Conservation (phyloP, 1,140 invertebrate genomes). For the Drosophila nannoptera region DNA sequence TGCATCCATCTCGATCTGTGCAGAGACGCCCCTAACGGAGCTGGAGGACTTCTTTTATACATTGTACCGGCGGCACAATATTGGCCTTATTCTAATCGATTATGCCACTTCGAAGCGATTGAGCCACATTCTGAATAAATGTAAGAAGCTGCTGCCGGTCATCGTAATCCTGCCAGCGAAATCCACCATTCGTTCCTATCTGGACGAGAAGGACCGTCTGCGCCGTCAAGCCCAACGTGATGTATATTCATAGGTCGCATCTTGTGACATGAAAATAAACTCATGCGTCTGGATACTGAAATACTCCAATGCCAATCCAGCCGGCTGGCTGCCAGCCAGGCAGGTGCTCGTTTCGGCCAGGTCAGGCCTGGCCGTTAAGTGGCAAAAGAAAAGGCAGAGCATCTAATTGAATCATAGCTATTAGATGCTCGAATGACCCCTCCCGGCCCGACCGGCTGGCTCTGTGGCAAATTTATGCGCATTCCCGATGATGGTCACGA, state of each 20-base stretch:
- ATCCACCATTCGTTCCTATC: slow-evolving; percentile 29
- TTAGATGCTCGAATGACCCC: slow-evolving; percentile 29
- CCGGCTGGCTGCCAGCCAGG: too few species aligned
- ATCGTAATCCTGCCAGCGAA: slow-evolving; percentile 46
- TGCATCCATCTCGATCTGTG: background rate
- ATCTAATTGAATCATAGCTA: slow-evolving; percentile 50
- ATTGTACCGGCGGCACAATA: slow-evolving; percentile 29
- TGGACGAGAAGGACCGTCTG: slow-evolving; percentile 46
- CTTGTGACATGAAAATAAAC: background rate
- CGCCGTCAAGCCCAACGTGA: slow-evolving; percentile 43
- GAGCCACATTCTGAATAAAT: slow-evolving; percentile 17
- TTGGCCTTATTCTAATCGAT: slow-evolving; percentile 51
- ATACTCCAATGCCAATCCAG: too few species aligned
- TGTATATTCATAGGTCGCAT: slow-evolving; percentile 10
- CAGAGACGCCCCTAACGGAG: slow-evolving; percentile 29
- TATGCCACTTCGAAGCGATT: slow-evolving; percentile 34
- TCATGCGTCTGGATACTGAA: slow-evolving; percentile 15
- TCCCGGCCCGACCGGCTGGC: background rate
- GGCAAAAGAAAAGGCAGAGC: background rate
- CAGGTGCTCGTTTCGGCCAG: too few species aligned
- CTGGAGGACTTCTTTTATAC: slow-evolving; percentile 39
- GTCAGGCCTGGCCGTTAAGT: too few species aligned
- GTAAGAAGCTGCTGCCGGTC: slow-evolving; percentile 37
- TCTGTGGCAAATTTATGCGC: slow-evolving; percentile 63
- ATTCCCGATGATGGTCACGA: slow-evolving; percentile 42